phyloP scores from a whole-genome alignment of 2,888 invertebrate genomes.

The Acanthosepion pharaonis region DNA sequence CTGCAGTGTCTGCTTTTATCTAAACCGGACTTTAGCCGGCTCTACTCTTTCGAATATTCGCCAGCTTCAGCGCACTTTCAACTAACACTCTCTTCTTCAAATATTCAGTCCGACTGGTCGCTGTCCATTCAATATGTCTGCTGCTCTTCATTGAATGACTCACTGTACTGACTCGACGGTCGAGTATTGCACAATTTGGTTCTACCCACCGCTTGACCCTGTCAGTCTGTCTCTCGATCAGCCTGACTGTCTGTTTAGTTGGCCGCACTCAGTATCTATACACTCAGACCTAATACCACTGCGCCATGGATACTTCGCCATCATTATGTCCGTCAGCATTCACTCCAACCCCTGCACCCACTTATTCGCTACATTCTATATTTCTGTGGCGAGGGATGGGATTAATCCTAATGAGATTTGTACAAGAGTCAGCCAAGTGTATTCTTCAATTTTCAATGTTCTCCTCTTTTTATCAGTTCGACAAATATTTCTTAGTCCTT shows the following conservation, averaged over 20 bases:
- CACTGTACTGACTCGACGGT: background rate
- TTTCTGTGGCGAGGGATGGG: background rate
- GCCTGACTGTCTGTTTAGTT: background rate
- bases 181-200: background rate
- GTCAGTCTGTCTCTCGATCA: background rate
- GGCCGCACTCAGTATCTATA: background rate
- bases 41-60: background rate
- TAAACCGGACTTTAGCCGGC: background rate
- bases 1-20: background rate
- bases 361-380: background rate
- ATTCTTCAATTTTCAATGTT: background rate
- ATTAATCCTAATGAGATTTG: background rate
- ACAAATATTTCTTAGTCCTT: too few species aligned
- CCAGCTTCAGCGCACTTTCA: too few species aligned
- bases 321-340: background rate
- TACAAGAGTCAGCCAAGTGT: slow-evolving; percentile 9
- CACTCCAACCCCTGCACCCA: background rate
- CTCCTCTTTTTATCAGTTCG: background rate
- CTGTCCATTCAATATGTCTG: background rate
- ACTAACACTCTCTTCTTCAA: background rate
- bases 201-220: background rate
- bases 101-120: background rate
- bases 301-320: background rate
- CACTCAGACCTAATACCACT: background rate
- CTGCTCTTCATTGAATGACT: background rate